Conservation (phyloP, 2,113 vertebrate genomes). For the Alaudala cheleensis region DNA sequence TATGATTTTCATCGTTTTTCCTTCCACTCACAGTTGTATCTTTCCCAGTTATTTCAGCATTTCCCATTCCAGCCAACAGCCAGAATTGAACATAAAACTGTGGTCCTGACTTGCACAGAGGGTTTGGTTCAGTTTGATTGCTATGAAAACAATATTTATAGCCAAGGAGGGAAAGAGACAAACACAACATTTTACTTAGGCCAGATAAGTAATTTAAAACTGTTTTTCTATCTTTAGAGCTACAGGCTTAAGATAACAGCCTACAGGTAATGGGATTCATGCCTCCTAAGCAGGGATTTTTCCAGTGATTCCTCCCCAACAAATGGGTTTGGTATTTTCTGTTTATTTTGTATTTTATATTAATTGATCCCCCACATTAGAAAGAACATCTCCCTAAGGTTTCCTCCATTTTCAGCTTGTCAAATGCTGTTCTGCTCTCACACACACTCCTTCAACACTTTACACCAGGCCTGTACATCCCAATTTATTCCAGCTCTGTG, state of each 20-base stretch:
- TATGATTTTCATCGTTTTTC: neutral
- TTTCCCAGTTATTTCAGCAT: neutral
- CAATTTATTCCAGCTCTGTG: constrained; percentile 6
- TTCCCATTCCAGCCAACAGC: neutral
- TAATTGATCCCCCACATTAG: neutral
- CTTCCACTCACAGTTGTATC: neutral
- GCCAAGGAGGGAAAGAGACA: neutral
- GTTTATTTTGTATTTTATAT: neutral
- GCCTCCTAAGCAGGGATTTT: neutral
- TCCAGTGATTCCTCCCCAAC: neutral
- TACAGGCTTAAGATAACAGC: neutral
- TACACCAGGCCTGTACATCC: neutral
- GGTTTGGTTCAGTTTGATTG: neutral
- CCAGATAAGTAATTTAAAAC: neutral
- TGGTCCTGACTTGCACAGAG: neutral
- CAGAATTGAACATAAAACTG: neutral
- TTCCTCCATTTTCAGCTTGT: constrained; percentile 38
- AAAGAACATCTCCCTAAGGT: neutral
- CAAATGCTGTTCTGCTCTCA: neutral
- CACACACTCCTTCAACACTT: neutral
- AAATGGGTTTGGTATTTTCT: neutral
- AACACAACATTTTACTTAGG: neutral
- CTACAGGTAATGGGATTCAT: neutral
- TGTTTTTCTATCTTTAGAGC: neutral
- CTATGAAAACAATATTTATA: neutral